A percentile compares a stretch with the other conserved stretches of the same genome.
Conservation (phyloP, 2,888 invertebrate species). For the Sphaerophoria rueppellii region DNA sequence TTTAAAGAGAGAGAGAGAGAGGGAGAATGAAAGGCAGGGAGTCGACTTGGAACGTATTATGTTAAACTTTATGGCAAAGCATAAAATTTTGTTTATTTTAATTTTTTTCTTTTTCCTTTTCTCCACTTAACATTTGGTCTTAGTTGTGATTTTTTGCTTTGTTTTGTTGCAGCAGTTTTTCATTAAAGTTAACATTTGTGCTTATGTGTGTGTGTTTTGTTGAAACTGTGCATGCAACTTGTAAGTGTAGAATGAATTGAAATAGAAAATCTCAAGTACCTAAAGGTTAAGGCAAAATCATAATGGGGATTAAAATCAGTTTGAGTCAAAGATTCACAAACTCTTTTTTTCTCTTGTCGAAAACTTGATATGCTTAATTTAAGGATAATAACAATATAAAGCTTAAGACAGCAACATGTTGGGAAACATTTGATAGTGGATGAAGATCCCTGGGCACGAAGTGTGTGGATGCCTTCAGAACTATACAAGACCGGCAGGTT, state of each 20-base stretch:
- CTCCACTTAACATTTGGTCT: conserved; percentile 29
- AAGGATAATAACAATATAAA: no score
- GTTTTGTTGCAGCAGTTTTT: conserved; percentile 22
- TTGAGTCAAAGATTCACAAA: no score
- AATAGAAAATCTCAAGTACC: background rate
- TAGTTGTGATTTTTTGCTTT: conserved; percentile 3
- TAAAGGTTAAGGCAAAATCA: no score
- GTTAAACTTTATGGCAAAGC: conserved; percentile 32
- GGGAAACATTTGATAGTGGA: no score
- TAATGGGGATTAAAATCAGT: no score
- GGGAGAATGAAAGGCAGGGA: background rate
- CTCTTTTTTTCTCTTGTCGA: no score
- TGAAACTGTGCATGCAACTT: background rate
- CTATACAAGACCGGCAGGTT: no score
- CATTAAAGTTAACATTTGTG: conserved; percentile 19
- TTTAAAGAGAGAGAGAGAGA: background rate
- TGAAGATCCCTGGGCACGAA: no score
- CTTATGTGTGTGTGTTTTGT: background rate
- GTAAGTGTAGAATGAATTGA: background rate
- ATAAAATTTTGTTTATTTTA: conserved; percentile 14
- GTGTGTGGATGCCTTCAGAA: no score
- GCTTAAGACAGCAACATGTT: no score
- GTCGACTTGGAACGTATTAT: conserved; percentile 17
- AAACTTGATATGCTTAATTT: no score
- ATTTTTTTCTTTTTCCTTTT: conserved; percentile 1